These are phyloP conservation scores for Cyphomyrus plagiostoma DNA, from an alignment of 2,113 vertebrate genomes.

Conservation along the genomic window DNA sequence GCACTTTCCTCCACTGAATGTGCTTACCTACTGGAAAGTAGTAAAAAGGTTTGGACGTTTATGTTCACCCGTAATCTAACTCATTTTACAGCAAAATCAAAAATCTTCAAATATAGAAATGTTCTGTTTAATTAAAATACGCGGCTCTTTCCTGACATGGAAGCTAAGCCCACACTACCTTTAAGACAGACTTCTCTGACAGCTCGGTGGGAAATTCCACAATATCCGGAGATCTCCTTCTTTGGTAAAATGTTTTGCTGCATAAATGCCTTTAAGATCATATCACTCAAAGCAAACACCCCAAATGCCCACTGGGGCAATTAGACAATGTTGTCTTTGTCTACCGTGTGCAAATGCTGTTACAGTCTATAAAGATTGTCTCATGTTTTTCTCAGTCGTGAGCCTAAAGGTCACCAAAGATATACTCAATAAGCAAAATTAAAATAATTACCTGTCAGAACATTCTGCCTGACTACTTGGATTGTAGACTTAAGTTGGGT, in stretches of 20 bases:
- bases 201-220: not conserved
- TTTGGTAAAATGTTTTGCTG: not conserved
- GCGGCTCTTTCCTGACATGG: not conserved
- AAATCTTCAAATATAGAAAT: not conserved
- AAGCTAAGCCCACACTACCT: not conserved
- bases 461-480: not conserved
- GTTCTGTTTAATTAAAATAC: not conserved
- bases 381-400: not conserved
- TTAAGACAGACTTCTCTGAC: not conserved
- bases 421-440: not conserved
- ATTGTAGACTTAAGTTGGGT: not conserved
- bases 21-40: not conserved
- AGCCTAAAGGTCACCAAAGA: not conserved
- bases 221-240: not conserved
- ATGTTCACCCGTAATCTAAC: too few species aligned
- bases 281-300: constrained; percentile 5
- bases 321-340: not conserved
- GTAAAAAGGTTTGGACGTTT: not conserved
- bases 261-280: not conserved
- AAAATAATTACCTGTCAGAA: not conserved
- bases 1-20: not conserved
- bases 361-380: not conserved
- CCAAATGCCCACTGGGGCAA: not conserved
- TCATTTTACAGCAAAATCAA: not conserved
- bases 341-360: not conserved